Conservation (phyloP, 2,797 vertebrate genomes). For the Gila robusta region DNA sequence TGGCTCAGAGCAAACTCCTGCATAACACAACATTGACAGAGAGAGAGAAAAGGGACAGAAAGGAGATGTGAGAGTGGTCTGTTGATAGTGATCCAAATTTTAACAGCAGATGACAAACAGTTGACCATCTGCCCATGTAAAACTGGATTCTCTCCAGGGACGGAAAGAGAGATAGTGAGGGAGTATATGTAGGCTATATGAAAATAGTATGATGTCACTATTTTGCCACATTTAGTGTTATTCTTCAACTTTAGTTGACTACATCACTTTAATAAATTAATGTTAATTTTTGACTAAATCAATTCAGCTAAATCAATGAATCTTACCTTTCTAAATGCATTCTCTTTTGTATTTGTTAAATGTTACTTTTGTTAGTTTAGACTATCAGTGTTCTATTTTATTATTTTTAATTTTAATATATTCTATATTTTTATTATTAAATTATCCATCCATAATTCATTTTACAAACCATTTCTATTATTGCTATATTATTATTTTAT, state of each 20-base stretch:
- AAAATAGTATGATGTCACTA: background rate
- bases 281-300: background rate
- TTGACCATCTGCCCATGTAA: slow-evolving; percentile 85
- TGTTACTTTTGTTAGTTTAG: background rate
- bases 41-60: slow-evolving; percentile 26
- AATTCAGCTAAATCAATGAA: background rate
- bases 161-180: background rate
- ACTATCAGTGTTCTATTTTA: background rate
- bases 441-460: too few relatives aligned
- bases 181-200: slow-evolving; percentile 17
- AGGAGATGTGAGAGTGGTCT: slow-evolving; percentile 47
- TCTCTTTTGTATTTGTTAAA: background rate
- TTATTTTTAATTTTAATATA: background rate
- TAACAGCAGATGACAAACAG: slow-evolving; percentile 77
- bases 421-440: too few relatives aligned
- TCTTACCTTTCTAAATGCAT: background rate
- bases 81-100: slow-evolving; percentile 81
- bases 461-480: background rate
- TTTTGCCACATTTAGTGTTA: background rate
- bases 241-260: background rate
- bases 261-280: background rate
- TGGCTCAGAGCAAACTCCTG: slow-evolving; percentile 22
- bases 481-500: background rate
- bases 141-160: slow-evolving; percentile 75
- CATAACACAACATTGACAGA: slow-evolving; percentile 2